Evolutionary conservation across 2,888 invertebrate genomes (phyloP).

Genomic region (Standfussiana lucernea): DNA sequence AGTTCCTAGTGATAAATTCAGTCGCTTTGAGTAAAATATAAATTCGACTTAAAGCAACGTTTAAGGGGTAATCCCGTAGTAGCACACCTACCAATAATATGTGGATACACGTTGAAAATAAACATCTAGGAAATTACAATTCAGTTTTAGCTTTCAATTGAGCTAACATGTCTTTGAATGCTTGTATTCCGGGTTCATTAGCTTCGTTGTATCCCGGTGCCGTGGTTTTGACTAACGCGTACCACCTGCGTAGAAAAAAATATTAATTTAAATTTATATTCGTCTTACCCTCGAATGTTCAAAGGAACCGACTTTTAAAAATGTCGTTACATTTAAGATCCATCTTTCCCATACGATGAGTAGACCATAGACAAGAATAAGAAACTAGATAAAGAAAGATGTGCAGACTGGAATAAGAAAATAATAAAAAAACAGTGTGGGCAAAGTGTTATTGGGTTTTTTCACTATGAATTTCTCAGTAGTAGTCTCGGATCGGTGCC

Average conservation of each 20-base stretch:
- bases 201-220: conserved; percentile 80
- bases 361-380: background rate
- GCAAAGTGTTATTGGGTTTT: background rate
- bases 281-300: background rate
- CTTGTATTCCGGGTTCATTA: conserved; percentile 82
- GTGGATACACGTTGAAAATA: background rate
- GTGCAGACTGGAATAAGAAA: background rate
- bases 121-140: conserved; percentile 56
- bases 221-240: conserved; percentile 72
- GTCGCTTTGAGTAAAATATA: conserved; percentile 18
- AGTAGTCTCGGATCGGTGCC: background rate
- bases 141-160: conserved; percentile 72
- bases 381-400: too few species aligned
- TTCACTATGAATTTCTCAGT: background rate
- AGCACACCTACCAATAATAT: background rate
- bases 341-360: background rate
- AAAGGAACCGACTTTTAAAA: background rate
- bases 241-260: conserved; percentile 72
- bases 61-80: background rate
- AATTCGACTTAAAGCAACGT: conserved; percentile 11
- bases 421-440: background rate
- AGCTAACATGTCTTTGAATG: conserved; percentile 78
- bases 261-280: background rate
- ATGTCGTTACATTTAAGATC: background rate
- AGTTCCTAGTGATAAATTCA: conserved; percentile 17